These are phyloP conservation scores for Drosophila tani DNA, from an alignment of 1,140 invertebrate genomes.

Conservation along the genomic window DNA sequence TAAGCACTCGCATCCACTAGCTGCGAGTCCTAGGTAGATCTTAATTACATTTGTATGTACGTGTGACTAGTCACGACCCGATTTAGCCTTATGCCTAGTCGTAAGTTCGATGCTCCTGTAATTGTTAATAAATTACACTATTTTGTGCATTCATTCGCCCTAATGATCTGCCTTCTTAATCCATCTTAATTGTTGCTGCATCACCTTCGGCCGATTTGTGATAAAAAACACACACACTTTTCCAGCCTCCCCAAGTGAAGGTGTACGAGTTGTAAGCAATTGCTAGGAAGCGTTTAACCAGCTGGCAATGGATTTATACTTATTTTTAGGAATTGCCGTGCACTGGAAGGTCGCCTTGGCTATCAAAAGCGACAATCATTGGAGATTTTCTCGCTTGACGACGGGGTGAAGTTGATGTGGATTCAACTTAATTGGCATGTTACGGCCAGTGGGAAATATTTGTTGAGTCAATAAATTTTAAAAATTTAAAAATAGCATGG, in stretches of 20 bases:
- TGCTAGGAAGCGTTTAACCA: slow-evolving; percentile 34
- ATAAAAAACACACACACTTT: slow-evolving; percentile 5
- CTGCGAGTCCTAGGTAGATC: slow-evolving; percentile 36
- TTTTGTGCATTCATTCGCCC: slow-evolving; percentile 19
- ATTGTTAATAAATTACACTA: slow-evolving; percentile 42
- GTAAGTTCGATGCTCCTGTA: slow-evolving; percentile 45
- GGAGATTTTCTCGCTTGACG: slow-evolving; percentile 6
- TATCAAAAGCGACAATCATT: slow-evolving; percentile 33
- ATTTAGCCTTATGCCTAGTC: slow-evolving; percentile 32
- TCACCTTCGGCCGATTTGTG: slow-evolving; percentile 33
- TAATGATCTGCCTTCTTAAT: slow-evolving; percentile 21
- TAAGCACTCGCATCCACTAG: slow-evolving; percentile 11
- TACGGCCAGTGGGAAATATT: background rate
- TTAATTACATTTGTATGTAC: slow-evolving; percentile 10
- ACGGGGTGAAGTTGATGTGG: slow-evolving; percentile 13
- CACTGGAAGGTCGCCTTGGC: slow-evolving; percentile 25
- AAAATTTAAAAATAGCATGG: background rate
- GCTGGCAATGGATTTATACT: slow-evolving; percentile 48
- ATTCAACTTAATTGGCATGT: slow-evolving; percentile 7
- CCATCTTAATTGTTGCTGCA: slow-evolving; percentile 14
- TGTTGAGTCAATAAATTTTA: too few species aligned
- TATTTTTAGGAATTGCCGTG: slow-evolving; percentile 46
- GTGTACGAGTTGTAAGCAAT: slow-evolving; percentile 9
- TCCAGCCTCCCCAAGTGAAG: slow-evolving; percentile 23
- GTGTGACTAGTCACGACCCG: slow-evolving; percentile 47